phyloP scores from a whole-genome alignment of 2,113 vertebrate species.

The Hirundichthys speculiger region DNA sequence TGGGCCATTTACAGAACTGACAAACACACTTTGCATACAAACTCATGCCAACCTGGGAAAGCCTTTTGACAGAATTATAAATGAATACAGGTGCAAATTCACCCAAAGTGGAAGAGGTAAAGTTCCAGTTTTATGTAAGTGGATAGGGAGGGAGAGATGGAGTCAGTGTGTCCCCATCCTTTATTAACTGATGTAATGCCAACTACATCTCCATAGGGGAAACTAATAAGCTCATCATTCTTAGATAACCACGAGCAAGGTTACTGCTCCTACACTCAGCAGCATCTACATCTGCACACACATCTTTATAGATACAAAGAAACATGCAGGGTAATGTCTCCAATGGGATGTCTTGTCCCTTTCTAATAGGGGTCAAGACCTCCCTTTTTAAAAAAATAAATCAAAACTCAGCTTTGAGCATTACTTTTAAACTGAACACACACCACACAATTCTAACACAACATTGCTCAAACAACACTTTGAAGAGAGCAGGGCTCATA shows the following conservation, averaged over 20 bases:
- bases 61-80: background rate
- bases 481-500: background rate
- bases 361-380: constrained; percentile 44
- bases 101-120: constrained; percentile 5
- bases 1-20: constrained; percentile 8
- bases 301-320: constrained; percentile 17
- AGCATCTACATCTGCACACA: background rate
- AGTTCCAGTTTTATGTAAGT: background rate
- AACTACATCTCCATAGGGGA: constrained; percentile 31
- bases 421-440: constrained; percentile 28
- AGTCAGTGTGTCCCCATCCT: background rate
- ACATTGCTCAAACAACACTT: constrained; percentile 3
- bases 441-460: too few relatives aligned
- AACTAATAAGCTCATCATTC: constrained; percentile 57
- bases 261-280: constrained; percentile 7
- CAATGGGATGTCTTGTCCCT: constrained; percentile 13
- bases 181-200: constrained; percentile 27
- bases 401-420: constrained; percentile 47
- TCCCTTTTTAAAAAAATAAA: constrained; percentile 27
- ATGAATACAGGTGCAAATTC: constrained; percentile 6
- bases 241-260: constrained; percentile 37
- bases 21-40: constrained; percentile 17
- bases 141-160: background rate
- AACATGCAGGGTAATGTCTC: constrained; percentile 14
- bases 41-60: background rate